Conservation (phyloP, 2,797 vertebrate species). For the Eulemur albifrons region DNA sequence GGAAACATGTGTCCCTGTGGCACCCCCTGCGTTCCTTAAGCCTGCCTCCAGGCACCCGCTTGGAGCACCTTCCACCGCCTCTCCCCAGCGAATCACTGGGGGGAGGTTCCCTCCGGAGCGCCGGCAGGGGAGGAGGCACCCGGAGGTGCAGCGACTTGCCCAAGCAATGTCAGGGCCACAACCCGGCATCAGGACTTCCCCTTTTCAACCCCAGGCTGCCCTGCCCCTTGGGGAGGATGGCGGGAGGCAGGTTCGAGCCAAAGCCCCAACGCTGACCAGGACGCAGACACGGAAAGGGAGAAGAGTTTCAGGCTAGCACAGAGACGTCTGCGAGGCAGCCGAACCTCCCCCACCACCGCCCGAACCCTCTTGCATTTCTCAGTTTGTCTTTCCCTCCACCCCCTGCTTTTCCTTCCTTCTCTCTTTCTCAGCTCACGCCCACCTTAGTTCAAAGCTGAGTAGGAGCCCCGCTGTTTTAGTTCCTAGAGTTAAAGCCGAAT, state of each 20-base stretch:
- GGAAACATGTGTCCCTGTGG: not conserved
- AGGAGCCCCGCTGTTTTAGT: not conserved
- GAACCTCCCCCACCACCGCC: not conserved
- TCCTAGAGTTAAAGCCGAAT: slow-evolving; percentile 47
- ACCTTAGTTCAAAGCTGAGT: slow-evolving; percentile 39
- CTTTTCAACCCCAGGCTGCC: not conserved
- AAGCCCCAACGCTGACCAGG: not conserved
- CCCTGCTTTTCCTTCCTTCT: not conserved
- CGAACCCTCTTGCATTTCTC: not conserved
- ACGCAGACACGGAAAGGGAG: not conserved
- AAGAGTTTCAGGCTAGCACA: not conserved
- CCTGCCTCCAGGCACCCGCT: not conserved
- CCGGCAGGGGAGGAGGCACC: not conserved
- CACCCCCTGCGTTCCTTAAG: not conserved
- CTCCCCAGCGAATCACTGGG: not conserved
- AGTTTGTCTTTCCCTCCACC: not conserved
- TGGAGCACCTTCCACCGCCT: not conserved
- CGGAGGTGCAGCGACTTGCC: slow-evolving; percentile 56
- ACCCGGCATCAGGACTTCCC: not conserved
- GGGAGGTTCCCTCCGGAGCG: not conserved
- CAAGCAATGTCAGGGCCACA: not conserved
- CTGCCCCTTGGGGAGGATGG: not conserved
- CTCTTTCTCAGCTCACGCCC: slow-evolving; percentile 42
- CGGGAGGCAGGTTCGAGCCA: not conserved
- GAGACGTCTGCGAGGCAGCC: not conserved